A percentile compares a stretch with the other conserved stretches of the same genome.
phyloP scores from a whole-genome alignment of 2,797 vertebrate genomes.

The Chanos chanos region DNA sequence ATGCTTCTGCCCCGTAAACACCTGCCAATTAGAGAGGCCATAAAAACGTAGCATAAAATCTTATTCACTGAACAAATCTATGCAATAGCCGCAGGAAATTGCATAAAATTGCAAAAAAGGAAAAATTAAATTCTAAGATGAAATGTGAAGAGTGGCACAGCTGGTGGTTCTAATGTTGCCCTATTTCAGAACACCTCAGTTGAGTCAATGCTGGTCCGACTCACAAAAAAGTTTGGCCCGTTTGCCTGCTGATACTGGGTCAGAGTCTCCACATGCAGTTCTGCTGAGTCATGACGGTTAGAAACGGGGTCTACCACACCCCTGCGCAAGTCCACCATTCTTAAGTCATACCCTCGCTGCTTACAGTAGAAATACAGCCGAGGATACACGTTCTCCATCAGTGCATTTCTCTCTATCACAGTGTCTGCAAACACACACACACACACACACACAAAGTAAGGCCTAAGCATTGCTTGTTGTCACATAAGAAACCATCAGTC shows the following conservation, averaged over 20 bases:
- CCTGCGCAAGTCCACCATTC: slow-evolving; percentile 59
- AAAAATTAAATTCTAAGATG: background rate
- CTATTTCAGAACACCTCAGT: no score
- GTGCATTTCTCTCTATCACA: slow-evolving; percentile 54
- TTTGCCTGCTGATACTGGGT: slow-evolving; percentile 52
- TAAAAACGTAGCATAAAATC: no score
- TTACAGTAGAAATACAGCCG: slow-evolving; percentile 59
- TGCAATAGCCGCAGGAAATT: background rate
- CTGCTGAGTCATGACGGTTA: slow-evolving; percentile 46
- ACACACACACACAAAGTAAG: background rate
- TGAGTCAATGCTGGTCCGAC: no score
- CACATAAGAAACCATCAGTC: no score
- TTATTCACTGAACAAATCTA: no score
- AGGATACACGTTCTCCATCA: slow-evolving; percentile 62
- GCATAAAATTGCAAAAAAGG: background rate
- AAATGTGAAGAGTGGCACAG: no score
- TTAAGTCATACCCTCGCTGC: slow-evolving; percentile 62
- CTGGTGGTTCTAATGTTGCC: no score
- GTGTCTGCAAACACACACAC: slow-evolving; percentile 52
- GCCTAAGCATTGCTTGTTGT: background rate
- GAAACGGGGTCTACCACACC: slow-evolving; percentile 52
- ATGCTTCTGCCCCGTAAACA: slow-evolving; percentile 62
- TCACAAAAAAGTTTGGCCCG: slow-evolving; percentile 57
- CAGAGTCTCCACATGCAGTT: slow-evolving; percentile 55
- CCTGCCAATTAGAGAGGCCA: slow-evolving; percentile 46